Evolutionary conservation across 2,888 invertebrate species (phyloP), one percentile per base, ranked within the genome.

Genomic region (Platycheirus rosarum): DNA sequence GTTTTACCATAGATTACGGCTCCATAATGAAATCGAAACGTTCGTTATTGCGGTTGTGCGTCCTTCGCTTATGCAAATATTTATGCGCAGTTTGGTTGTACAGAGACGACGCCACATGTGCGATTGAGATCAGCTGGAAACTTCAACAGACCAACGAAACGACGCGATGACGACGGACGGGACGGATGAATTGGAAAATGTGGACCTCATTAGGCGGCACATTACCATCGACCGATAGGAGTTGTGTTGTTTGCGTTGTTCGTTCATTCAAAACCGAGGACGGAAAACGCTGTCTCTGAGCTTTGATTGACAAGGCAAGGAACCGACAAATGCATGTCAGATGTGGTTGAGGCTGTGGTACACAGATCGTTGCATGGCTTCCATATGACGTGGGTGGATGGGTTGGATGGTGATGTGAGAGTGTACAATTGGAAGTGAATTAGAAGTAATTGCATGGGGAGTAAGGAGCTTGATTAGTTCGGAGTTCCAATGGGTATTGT

Each of bases 1-100:
- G 29, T 57, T 42, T 26, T 13, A 40, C 35, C 49, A 70, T 53
- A 46, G 23, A 55, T 26, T 62, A 68, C 23, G n/a, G 70, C 57
- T 35, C 14, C 29, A 29, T 55, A 80, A 60, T 82, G 77, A 76
- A 82, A 82, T 73, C 77, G 82, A 82, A 82, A 82, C 68, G 66
- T 20, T 70, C 20, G 46, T 46, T 18, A 7, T 55, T 16, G 9
- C 16, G 11, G 3, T 57, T 16, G 68, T 73, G 82, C 77, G 82
- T 82, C 77, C 77, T 82, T 82, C 82, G 82, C 48, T 49, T 77
- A 82, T 82, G 82, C 82, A 82, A 82, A 82, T 82, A 68, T 77
- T 71, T 63, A 44, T 44, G 73, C 42, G 71, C 71, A 63, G 77
- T 37, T 51, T 60, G 23, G 48, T 23, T 62, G 57, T 42, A 44